Conservation (phyloP, 2,113 vertebrate genomes). For the Motacilla alba region DNA sequence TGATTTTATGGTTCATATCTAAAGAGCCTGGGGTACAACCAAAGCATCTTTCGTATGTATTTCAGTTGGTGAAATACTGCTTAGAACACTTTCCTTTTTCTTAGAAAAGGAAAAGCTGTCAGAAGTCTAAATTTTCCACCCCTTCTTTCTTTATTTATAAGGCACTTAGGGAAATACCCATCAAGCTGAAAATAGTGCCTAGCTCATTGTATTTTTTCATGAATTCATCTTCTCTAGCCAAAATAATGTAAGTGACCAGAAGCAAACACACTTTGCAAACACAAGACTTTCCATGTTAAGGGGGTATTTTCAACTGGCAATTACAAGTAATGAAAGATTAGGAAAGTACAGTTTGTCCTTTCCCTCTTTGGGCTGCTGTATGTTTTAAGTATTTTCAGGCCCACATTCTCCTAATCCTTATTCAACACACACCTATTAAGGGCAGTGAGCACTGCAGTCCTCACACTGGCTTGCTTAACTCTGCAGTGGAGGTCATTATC, state of each 20-base stretch:
- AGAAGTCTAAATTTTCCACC: background rate
- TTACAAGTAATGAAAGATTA: background rate
- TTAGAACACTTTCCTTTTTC: background rate
- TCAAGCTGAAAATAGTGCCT: background rate
- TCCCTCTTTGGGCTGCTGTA: background rate
- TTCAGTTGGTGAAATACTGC: background rate
- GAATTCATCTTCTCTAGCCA: background rate
- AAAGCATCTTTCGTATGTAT: background rate
- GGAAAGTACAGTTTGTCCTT: background rate
- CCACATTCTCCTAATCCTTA: background rate
- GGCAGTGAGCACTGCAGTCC: background rate
- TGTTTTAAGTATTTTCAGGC: background rate
- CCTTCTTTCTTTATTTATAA: background rate
- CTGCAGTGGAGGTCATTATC: background rate
- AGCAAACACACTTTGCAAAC: background rate
- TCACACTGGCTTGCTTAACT: background rate
- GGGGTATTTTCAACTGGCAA: background rate
- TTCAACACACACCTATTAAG: background rate
- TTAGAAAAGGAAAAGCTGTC: background rate
- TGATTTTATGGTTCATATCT: background rate
- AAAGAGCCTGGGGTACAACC: background rate
- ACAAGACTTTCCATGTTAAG: background rate
- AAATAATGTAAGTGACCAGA: background rate
- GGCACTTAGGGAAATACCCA: background rate
- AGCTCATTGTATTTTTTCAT: background rate